Base-by-base conservation (phyloP, 2,888 invertebrate genomes). In the Macropis europaea region DNA sequence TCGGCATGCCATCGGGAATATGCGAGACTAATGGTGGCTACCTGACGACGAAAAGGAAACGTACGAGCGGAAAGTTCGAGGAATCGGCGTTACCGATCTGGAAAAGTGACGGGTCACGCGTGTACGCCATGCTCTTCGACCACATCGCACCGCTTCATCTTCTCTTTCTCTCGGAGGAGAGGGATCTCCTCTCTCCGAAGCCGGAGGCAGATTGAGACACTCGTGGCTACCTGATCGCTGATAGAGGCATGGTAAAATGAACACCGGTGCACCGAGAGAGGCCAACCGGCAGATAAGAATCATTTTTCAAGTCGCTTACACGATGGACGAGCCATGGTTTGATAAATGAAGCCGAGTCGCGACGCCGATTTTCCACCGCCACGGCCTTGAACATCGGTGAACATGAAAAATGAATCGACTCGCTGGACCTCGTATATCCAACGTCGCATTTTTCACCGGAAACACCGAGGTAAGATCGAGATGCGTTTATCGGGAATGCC, bases 81-180 rank as follows among this genome's bases (percentile, higher is more conserved):
- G 77, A 54, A 84, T 83, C 84, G 81, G 71, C 67, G 84, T 82
- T 73, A 79, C 79, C 78, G 77, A 84, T 84, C 79, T 79, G 72
- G 66, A 80, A 83, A 82, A 82, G 71, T 78, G 79, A 82, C 78
- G 71, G 79, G 67, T 83, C 84, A 67, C 73, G 70, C 72, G 70
- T n/a, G n/a, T 73, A 42, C 61, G 19, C 32, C 47, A 34, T 63
- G 53, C 56, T 45, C 52, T n/a, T 9, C 24, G 60, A 47, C 30
- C 22, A 15, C 38, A 15, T 17, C 43, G 42, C 48, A 24, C 38
- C 11, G 24, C 24, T 32, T 5, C 24, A 19, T 56, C 22, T 30
- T 73, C 70, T 50, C 43, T 64, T 62, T 56, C 30, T 42, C 62
- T 67, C 17, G 22, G 15, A 19, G 13, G 26, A n/a, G 53, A 38